Evolutionary conservation across 1,140 invertebrate species (phyloP), one percentile per base, ranked within the genome.

Genomic region (Lordiphosa stackelbergi): DNA sequence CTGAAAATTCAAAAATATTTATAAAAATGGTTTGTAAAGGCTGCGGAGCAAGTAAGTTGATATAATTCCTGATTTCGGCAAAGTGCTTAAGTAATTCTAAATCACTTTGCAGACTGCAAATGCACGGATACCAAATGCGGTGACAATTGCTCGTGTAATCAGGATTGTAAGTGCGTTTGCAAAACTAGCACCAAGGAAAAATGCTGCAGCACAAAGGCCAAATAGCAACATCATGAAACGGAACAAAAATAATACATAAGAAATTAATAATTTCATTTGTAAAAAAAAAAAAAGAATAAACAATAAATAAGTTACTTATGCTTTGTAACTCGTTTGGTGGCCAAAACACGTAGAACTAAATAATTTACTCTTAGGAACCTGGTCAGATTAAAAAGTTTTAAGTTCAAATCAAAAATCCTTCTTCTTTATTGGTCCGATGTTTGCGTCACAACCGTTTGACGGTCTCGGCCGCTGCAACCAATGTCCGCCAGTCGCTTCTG

Each of bases 11-110:
- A 3, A 49, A 48, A 53, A 19, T n/a, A 37, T 28, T 37, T 10
- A 0, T 0, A 4, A 79, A 47, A 54, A 81, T 81, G 75, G 75
- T 58, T 49, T 81, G 75, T 77, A 81, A 81, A 16, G 71, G 66
- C 28, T 81, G 75, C 31, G 71, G 62, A 43, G 22, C 31, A 35
- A 81, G 75, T 79, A 35, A 81, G 75, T 71, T 12, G 1, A 37
- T 13, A 22, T 2, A 1, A 2, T 0, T 11, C 13, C 16, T 37
- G 31, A 34, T 49, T 10, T 36, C 22, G 1, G 8, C n/a, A 35
- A 8, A 28, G 8, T 4, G 4, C 11, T 28, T 7, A n/a, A 8
- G 12, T 3, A 38, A 22, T 28, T 31, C 0, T 12, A 13, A 41
- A 34, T 19, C 8, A 11, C 4, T 41, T 31, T 37, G 0, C n/a